These are phyloP conservation scores for Pachyrhynchus sulphureomaculatus DNA, from an alignment of 1,140 invertebrate genomes.

Conservation along the genomic window DNA sequence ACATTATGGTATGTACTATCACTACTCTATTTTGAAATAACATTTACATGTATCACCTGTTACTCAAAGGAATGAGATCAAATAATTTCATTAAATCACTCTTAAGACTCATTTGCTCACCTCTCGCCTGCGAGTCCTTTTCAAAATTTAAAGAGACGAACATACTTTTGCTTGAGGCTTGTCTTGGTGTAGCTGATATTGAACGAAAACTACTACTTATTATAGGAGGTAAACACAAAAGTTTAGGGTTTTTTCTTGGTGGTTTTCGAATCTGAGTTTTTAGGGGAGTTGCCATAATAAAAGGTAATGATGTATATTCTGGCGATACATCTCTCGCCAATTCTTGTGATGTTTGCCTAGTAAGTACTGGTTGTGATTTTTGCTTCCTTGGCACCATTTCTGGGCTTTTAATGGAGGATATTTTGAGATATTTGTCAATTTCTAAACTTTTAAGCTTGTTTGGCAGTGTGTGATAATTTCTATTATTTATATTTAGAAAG, in stretches of 20 bases:
- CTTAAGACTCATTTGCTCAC: conserved; percentile 7
- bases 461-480: conserved; percentile 6
- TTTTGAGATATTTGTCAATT: conserved; percentile 21
- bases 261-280: background rate
- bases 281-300: conserved; percentile 9
- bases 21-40: too few species aligned
- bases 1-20: too few species aligned
- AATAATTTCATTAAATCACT: conserved; percentile 25
- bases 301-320: conserved; percentile 30
- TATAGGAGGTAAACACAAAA: conserved; percentile 36
- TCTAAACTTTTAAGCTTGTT: conserved; percentile 26
- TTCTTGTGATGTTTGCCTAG: conserved; percentile 6
- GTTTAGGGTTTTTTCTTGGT: conserved; percentile 6
- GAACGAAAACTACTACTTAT: conserved; percentile 36
- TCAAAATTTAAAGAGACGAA: conserved; percentile 1
- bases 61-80: conserved; percentile 25
- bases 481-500: background rate
- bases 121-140: background rate
- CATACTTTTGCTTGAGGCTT: conserved; percentile 19
- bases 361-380: background rate
- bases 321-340: conserved; percentile 6
- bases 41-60: conserved; percentile 25
- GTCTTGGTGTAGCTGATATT: conserved; percentile 36
- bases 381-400: conserved; percentile 2
- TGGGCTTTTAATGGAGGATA: conserved; percentile 22